These are phyloP conservation scores for Neogobius melanostomus DNA, from an alignment of 2,113 vertebrate species.

Conservation along the genomic window DNA sequence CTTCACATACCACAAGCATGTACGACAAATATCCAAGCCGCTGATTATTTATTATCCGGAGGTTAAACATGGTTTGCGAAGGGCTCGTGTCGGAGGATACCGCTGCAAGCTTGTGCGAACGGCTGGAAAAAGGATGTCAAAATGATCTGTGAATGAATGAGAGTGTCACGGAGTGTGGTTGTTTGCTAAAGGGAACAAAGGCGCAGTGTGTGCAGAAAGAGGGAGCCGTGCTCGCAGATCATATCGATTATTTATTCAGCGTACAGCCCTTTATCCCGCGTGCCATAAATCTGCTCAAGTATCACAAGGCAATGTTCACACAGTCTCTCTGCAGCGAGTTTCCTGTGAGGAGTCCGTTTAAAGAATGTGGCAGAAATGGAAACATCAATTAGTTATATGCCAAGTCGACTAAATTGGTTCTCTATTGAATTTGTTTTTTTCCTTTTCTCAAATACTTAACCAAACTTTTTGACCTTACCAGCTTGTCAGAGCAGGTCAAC, in stretches of 20 bases:
- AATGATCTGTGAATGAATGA: conserved; percentile 29
- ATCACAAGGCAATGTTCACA: conserved; percentile 9
- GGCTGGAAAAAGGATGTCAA: conserved; percentile 5
- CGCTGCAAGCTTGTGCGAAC: conserved; percentile 10
- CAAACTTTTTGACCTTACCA: too few species aligned
- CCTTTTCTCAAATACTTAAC: too few species aligned
- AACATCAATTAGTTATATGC: not conserved
- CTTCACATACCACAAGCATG: conserved; percentile 32
- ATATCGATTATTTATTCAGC: conserved; percentile 39
- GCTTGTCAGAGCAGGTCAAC: too few species aligned
- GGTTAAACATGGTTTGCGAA: conserved; percentile 60
- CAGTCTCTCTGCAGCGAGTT: not conserved
- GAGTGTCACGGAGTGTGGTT: conserved; percentile 19
- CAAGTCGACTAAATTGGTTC: too few species aligned
- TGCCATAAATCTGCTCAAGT: conserved; percentile 50
- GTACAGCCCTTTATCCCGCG: conserved; percentile 24
- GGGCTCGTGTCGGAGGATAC: conserved; percentile 52
- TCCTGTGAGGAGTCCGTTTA: not conserved
- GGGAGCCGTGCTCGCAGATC: conserved; percentile 24
- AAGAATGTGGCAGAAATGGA: not conserved
- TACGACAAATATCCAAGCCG: conserved; percentile 32
- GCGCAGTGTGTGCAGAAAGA: conserved; percentile 43
- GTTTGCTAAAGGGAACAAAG: conserved; percentile 58
- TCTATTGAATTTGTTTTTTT: too few species aligned
- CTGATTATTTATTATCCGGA: conserved; percentile 54